These are phyloP conservation scores for Syngnathoides biaculeatus DNA, from an alignment of 2,113 vertebrate genomes.

Conservation along the genomic window DNA sequence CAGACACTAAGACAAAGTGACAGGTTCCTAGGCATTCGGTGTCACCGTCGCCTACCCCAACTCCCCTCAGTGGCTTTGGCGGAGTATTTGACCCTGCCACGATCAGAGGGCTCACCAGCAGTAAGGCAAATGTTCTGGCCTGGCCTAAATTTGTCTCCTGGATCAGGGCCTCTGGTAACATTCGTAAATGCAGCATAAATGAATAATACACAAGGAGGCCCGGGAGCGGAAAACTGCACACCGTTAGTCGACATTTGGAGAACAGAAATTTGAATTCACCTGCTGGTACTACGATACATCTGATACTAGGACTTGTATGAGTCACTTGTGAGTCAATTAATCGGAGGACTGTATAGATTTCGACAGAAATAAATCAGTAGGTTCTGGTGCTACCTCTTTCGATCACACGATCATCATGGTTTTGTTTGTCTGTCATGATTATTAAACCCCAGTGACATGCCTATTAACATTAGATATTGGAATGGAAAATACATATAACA, in stretches of 20 bases:
- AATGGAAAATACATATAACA: too few relatives aligned
- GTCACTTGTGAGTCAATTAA: not conserved
- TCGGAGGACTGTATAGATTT: not conserved
- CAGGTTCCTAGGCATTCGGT: slow-evolving; percentile 72
- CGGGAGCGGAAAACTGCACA: slow-evolving; percentile 33
- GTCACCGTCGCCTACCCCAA: slow-evolving; percentile 53
- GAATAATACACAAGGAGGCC: slow-evolving; percentile 55
- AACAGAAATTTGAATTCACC: slow-evolving; percentile 48
- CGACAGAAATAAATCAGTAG: not conserved
- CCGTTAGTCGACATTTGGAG: slow-evolving; percentile 45
- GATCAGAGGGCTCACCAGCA: slow-evolving; percentile 54
- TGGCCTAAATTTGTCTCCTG: slow-evolving; percentile 20
- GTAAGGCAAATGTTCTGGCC: slow-evolving; percentile 34
- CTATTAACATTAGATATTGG: too few relatives aligned
- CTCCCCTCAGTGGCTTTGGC: slow-evolving; percentile 46
- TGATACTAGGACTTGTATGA: slow-evolving; percentile 27
- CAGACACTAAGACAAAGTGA: slow-evolving; percentile 69
- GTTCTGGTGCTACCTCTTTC: not conserved
- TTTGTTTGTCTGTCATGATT: too few relatives aligned
- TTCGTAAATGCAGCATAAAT: slow-evolving; percentile 62
- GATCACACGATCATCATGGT: too few relatives aligned
- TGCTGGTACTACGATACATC: slow-evolving; percentile 28
- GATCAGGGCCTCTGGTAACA: slow-evolving; percentile 39
- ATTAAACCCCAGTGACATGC: too few relatives aligned
- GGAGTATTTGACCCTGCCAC: slow-evolving; percentile 61